Base-by-base conservation (phyloP, 2,113 vertebrate genomes). In the Pangasianodon hypophthalmus region DNA sequence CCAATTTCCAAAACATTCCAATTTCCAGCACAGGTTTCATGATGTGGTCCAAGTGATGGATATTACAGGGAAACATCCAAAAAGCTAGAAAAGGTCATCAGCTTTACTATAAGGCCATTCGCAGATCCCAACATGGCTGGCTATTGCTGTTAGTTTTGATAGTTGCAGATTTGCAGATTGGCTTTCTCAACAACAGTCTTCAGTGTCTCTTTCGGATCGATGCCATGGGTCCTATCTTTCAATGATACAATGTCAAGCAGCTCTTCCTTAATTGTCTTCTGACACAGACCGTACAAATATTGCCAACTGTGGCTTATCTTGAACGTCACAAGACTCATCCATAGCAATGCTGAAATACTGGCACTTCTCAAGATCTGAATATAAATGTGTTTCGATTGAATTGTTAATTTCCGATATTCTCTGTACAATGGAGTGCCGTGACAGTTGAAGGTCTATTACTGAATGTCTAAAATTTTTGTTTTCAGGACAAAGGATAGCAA, bases 401-500 rank as follows among this genome's bases (percentile, higher is more conserved):
- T 1, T 88, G 77, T 67, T 83, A 48, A 88, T 69, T 6, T 64
- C 56, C 6, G 24, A 73, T 90, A 84, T 87, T 84, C 79, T 84
- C 32, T 50, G 77, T 88, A 71, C 86, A 88, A 54, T 54, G 6
- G n/a, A 85, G 89, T 90, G 79, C 14, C 24, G n/a, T 44, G 86
- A 87, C 41, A 88, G 81, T 32, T 90, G 29, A 37, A 84, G 9
- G 44, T 88, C 71, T 24, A 1, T 26, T 29, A 85, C 71, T 26
- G 62, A 52, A 14, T 13, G 10, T 77, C 79, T 75, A 4, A 24
- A n/a, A 69, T 89, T 56, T 10, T 88, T 19, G 4, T 91, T 84
- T 92, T 84, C 48, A 71, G 81, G 87, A 88, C 58, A 79, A 62
- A 92, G 54, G 18, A 91, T 89, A 81, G 81, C 75, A 90, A 86